These are phyloP conservation scores for Hapalemur alaotrensis DNA, from an alignment of 2,797 vertebrate genomes.

Conservation along the genomic window DNA sequence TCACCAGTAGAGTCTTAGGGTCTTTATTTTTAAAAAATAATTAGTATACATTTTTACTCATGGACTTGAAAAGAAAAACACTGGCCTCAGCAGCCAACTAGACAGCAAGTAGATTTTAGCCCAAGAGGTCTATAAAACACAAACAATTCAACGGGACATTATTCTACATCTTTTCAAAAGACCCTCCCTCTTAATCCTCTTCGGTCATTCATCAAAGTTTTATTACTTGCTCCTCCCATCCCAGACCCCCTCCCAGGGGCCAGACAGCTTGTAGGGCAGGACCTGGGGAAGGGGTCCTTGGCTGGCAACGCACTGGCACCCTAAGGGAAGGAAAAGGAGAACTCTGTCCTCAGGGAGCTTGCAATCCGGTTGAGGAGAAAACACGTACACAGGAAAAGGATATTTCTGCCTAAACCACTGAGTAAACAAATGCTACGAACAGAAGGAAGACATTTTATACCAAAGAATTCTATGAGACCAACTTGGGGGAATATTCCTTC, in stretches of 20 bases:
- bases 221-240: background rate
- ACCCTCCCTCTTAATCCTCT: background rate
- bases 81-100: background rate
- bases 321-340: background rate
- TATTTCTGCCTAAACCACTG: background rate
- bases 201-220: background rate
- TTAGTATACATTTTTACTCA: background rate
- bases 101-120: background rate
- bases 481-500: background rate
- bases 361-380: background rate
- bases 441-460: background rate
- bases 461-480: background rate
- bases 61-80: background rate
- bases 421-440: background rate
- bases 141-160: background rate
- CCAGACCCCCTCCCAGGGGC: background rate
- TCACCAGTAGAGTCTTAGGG: background rate
- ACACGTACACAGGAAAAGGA: background rate
- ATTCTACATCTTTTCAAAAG: background rate
- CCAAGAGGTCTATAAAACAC: background rate
- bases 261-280: background rate
- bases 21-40: background rate
- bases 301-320: background rate
- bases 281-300: rapidly evolving
- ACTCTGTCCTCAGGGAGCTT: background rate